Conservation (phyloP, 2,113 vertebrate species). For the Apeltes quadracus region DNA sequence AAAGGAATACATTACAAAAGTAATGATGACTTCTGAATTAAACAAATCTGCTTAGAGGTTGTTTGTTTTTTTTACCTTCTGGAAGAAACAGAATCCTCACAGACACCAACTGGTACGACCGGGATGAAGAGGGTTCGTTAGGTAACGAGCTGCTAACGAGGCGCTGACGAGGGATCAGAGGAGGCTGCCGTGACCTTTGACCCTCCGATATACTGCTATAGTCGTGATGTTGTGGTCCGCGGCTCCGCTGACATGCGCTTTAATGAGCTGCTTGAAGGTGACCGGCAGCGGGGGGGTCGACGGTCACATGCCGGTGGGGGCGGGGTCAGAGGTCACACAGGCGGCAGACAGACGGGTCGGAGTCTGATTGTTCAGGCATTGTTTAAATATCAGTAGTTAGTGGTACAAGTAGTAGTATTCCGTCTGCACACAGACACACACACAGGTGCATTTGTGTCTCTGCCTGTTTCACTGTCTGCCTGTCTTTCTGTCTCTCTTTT, state of each 20-base stretch:
- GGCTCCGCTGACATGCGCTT: background rate
- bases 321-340: background rate
- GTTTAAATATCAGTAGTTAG: background rate
- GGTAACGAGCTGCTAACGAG: background rate
- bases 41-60: background rate
- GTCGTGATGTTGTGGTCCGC: too few species aligned
- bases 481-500: too few species aligned
- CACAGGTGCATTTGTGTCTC: too few species aligned
- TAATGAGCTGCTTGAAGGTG: background rate
- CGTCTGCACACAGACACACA: too few species aligned
- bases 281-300: background rate
- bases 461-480: too few species aligned
- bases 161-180: too few species aligned
- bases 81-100: slow-evolving; percentile 8
- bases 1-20: background rate
- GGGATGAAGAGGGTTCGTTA: too few species aligned
- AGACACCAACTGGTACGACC: background rate
- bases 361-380: too few species aligned
- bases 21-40: slow-evolving; percentile 10
- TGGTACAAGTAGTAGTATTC: background rate
- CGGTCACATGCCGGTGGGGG: too few species aligned
- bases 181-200: background rate
- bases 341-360: too few species aligned
- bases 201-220: too few species aligned
- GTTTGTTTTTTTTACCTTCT: background rate